Evolutionary conservation across 2,797 vertebrate species (phyloP).

Genomic region (Lepus townsendii): DNA sequence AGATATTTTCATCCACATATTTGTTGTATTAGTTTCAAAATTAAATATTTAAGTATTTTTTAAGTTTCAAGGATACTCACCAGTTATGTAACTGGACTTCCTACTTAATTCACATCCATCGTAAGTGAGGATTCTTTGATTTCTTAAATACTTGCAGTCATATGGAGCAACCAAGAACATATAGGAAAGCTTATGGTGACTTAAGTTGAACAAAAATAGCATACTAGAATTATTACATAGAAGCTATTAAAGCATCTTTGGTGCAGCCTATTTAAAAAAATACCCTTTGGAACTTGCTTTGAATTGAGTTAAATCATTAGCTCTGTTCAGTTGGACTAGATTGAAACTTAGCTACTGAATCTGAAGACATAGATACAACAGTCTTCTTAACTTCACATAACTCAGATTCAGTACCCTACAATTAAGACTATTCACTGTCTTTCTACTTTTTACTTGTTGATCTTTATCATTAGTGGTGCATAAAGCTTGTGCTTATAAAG

Average conservation of each 20-base stretch:
- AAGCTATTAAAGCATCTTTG: conserved; percentile 34
- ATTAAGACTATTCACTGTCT: not conserved
- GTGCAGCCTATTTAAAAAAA: not conserved
- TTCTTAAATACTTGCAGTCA: not conserved
- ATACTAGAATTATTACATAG: not conserved
- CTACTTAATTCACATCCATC: not conserved
- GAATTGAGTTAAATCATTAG: not conserved
- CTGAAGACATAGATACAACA: not conserved
- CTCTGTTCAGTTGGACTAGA: not conserved
- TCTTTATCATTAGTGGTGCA: too few relatives aligned
- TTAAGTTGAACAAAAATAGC: conserved; percentile 13
- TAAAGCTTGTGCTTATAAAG: too few relatives aligned
- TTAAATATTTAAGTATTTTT: not conserved
- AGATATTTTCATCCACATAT: not conserved
- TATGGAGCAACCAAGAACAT: not conserved
- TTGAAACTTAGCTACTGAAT: conserved; percentile 39
- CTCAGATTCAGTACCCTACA: conserved; percentile 31
- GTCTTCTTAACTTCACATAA: not conserved
- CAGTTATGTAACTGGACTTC: not conserved
- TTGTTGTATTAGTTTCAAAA: not conserved
- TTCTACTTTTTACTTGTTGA: too few relatives aligned
- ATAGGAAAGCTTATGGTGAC: not conserved
- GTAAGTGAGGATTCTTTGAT: not conserved
- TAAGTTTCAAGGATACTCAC: not conserved
- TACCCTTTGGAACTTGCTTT: not conserved